A percentile compares a stretch with the other conserved stretches of the same genome.
Evolutionary conservation across 2,888 invertebrate genomes (phyloP).

Genomic region (Synanthedon andrenaeformis): DNA sequence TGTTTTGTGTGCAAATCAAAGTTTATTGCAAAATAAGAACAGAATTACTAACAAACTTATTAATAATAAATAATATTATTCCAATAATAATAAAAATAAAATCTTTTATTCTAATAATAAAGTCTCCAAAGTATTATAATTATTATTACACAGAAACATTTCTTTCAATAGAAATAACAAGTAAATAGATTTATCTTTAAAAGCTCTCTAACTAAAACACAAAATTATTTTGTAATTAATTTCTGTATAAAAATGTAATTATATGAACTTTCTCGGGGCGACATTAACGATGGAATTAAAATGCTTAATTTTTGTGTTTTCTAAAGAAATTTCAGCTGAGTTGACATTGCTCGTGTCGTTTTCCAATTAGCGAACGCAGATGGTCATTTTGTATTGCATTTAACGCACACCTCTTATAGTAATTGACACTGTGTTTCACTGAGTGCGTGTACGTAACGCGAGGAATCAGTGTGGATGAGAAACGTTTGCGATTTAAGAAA

Average conservation of each 20-base stretch:
- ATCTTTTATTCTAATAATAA: no score
- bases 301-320: conserved; percentile 5
- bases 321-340: conserved; percentile 2
- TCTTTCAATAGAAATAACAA: no score
- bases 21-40: no score
- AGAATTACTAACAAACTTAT: no score
- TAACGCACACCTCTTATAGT: neutral
- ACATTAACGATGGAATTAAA: conserved; percentile 7
- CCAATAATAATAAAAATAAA: no score
- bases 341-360: conserved; percentile 2
- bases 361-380: neutral
- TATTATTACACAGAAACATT: no score
- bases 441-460: neutral
- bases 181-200: no score
- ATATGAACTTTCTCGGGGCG: conserved; percentile 3
- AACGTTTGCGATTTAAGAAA: neutral
- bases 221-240: conserved; percentile 1
- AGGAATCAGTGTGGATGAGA: neutral
- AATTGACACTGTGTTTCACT: neutral
- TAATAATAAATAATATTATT: no score
- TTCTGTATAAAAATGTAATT: conserved; percentile 4
- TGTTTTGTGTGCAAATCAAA: no score
- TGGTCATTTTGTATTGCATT: neutral
- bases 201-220: neutral
- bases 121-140: no score